Base-by-base conservation (phyloP, 2,113 vertebrate genomes). In the Axis porcinus region DNA sequence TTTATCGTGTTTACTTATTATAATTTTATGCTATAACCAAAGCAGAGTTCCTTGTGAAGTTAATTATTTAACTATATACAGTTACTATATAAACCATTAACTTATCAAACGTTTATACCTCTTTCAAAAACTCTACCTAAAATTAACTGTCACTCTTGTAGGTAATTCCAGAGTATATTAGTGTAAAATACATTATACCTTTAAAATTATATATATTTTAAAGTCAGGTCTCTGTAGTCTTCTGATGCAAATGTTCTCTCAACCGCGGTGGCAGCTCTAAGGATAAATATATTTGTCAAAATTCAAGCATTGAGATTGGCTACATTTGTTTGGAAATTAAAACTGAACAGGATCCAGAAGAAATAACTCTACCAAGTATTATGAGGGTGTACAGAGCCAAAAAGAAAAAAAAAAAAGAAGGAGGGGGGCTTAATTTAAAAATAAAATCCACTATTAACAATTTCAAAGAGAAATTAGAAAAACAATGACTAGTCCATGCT, bases 61-160 rank as follows among this genome's bases (percentile, higher is more conserved):
- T 98, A 97, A 98, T 96, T 94, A 97, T 97, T 98, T 92, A 97
- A 88, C 97, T 89, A 67, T 83, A 93, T 95, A 89, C 14, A 70
- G 96, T 97, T 97, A 97, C 96, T 97, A 25, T 58, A 94, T 97
- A 97, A 97, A 60, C 97, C 96, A 97, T 97, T 98, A 98, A 97
- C 95, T 97, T 96, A 79, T 97, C 86, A 98, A 95, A 92, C 62
- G 92, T 95, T 43, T 96, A 52, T 96, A 43, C 25, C 74, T 94
- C 94, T 97, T 97, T 92, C 78, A 30, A 91, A 85, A 91, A 82
- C 87, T 96, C 95, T 60, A 89, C 67, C 91, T 97, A 88, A 95
- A 96, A 81, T 96, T 92, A 97, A 96, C 89, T 88, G 50, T 82
- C 94, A 70, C 45, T 62, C 30, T 93, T 52, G 8, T 64, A 78